These are phyloP conservation scores for Ectemnius continuus DNA, from an alignment of 2,888 invertebrate species.

Conservation along the genomic window DNA sequence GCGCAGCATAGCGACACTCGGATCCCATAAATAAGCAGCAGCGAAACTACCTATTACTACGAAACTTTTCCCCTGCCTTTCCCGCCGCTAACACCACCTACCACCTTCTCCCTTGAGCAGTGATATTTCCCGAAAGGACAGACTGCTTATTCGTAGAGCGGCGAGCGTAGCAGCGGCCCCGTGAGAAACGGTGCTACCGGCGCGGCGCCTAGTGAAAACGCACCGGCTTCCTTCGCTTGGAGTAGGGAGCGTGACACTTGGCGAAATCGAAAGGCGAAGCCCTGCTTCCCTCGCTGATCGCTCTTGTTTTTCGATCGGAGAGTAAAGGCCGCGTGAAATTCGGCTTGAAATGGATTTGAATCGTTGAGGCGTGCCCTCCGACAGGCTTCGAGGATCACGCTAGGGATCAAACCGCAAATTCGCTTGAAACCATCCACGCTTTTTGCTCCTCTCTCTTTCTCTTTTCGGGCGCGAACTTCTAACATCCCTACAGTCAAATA, in stretches of 20 bases:
- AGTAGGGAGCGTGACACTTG: not conserved
- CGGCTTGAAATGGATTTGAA: conserved; percentile 51
- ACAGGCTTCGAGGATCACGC: conserved; percentile 63
- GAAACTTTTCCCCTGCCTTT: not conserved
- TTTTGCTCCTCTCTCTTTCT: conserved; percentile 37
- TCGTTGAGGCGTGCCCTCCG: conserved; percentile 64
- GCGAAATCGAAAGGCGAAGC: not conserved
- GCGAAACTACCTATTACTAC: conserved; percentile 2
- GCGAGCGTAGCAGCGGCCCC: not conserved
- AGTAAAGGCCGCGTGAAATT: conserved; percentile 41
- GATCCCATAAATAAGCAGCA: not conserved
- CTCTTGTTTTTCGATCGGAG: conserved; percentile 25
- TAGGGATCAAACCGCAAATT: conserved; percentile 59
- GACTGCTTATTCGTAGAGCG: not conserved
- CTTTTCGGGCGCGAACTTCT: conserved; percentile 22
- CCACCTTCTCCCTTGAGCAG: not conserved
- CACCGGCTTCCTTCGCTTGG: no score
- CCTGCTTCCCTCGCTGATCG: conserved; percentile 5
- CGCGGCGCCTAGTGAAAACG: no score
- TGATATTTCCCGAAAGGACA: conserved; percentile 1
- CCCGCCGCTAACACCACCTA: not conserved
- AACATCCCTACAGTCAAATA: conserved; percentile 25
- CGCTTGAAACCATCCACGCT: conserved; percentile 32
- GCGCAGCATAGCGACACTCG: not conserved
- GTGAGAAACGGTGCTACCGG: not conserved